These are phyloP conservation scores for Torymus aiolomorphi DNA, from an alignment of 2,888 invertebrate species.

Conservation along the genomic window DNA sequence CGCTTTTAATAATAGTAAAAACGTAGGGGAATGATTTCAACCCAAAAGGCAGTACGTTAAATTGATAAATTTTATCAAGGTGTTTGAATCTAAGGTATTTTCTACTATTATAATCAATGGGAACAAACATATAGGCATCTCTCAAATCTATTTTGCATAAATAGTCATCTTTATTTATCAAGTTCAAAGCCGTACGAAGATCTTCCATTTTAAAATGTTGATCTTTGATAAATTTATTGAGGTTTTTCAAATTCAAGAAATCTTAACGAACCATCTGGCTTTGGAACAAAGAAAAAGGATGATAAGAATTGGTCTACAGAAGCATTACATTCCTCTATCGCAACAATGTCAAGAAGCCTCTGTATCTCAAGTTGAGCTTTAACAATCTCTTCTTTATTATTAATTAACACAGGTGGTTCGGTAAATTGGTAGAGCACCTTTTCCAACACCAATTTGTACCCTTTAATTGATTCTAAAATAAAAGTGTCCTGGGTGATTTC, in stretches of 20 bases:
- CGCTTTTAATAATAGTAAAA: constrained; percentile 13
- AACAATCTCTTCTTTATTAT: too few relatives aligned
- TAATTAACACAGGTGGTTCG: too few relatives aligned
- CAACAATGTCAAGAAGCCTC: too few relatives aligned
- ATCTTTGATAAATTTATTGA: constrained; percentile 24
- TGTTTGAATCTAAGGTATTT: constrained; percentile 17
- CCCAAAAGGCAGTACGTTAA: constrained; percentile 10
- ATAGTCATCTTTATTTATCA: constrained; percentile 4
- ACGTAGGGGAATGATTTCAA: constrained; percentile 12
- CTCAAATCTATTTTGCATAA: background rate
- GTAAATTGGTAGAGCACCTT: too few relatives aligned
- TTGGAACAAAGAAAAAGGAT: constrained; percentile 50
- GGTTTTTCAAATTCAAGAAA: constrained; percentile 57
- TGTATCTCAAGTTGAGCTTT: too few relatives aligned
- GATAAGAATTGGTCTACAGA: too few relatives aligned
- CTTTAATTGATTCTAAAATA: too few relatives aligned
- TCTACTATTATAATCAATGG: background rate
- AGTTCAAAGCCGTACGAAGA: constrained; percentile 1
- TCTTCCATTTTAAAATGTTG: too few relatives aligned
- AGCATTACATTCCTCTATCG: too few relatives aligned
- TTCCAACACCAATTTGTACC: too few relatives aligned
- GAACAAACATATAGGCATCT: background rate
- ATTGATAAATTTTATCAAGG: constrained; percentile 2
- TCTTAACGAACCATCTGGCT: constrained; percentile 46
- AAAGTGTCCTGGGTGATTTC: too few relatives aligned